phyloP scores from a whole-genome alignment of 2,113 vertebrate species.

The Cepphus grylle region DNA sequence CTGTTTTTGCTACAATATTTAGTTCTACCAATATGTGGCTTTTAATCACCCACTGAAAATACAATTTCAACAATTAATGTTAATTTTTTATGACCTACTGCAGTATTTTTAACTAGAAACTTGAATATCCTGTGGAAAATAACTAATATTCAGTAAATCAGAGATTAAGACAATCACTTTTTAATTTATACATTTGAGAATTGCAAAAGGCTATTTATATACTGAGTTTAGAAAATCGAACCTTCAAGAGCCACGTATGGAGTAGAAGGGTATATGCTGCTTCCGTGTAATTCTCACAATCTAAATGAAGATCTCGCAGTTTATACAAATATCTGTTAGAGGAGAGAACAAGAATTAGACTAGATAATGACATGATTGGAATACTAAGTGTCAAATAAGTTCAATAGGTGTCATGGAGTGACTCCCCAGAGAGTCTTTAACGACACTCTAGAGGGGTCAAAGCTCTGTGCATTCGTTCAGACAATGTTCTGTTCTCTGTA shows the following conservation, averaged over 20 bases:
- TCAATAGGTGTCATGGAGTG: too few species aligned
- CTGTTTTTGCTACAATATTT: neutral
- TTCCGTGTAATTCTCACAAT: constrained; percentile 95
- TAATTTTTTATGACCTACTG: neutral
- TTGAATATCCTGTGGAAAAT: neutral
- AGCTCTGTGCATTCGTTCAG: neutral
- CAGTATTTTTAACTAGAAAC: neutral
- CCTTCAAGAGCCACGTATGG: constrained; percentile 94
- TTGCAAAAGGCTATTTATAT: neutral
- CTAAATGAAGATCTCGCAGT: constrained; percentile 92
- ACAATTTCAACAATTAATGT: neutral
- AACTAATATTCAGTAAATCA: neutral
- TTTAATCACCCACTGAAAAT: neutral
- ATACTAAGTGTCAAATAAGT: neutral
- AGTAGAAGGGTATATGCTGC: constrained; percentile 94
- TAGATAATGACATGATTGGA: neutral
- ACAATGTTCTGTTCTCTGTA: neutral
- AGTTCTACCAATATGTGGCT: neutral
- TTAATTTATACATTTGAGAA: neutral
- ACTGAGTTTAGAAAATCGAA: constrained; percentile 38
- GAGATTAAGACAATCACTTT: neutral
- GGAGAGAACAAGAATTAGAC: neutral
- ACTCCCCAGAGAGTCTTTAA: neutral
- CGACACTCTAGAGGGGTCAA: neutral
- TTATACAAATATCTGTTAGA: constrained; percentile 93